Evolutionary conservation across 2,113 vertebrate species (phyloP).

Genomic region (Oncorhynchus clarkii): DNA sequence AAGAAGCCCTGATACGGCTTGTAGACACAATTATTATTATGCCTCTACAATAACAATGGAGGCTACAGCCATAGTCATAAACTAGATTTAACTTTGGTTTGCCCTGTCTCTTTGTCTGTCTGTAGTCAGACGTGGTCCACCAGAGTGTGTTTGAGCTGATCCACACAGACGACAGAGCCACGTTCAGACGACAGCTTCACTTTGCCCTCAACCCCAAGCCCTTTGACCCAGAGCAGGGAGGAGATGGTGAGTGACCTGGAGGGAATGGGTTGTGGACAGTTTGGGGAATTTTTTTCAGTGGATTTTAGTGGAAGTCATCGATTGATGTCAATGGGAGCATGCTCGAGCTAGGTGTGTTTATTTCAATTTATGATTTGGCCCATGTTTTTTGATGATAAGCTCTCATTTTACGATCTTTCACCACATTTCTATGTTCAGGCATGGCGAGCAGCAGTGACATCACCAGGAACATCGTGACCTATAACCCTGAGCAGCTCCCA

Average conservation of each 20-base stretch:
- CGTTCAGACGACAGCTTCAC: conserved; percentile 75
- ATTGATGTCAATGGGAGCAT: too few species aligned
- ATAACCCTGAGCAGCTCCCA: conserved; percentile 64
- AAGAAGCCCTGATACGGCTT: too few species aligned
- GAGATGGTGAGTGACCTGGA: conserved; percentile 38
- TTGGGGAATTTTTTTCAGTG: too few species aligned
- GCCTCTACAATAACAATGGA: too few species aligned
- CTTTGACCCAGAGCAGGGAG: background rate
- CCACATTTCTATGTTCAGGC: conserved; percentile 25
- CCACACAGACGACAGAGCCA: conserved; percentile 72
- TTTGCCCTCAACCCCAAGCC: conserved; percentile 65
- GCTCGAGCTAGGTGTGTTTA: too few species aligned
- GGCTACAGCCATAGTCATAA: background rate
- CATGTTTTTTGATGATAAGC: background rate
- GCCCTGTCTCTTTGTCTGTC: background rate
- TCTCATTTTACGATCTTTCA: background rate
- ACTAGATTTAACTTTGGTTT: background rate
- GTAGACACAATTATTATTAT: too few species aligned
- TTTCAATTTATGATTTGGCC: background rate
- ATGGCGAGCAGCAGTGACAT: conserved; percentile 14
- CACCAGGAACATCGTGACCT: conserved; percentile 28
- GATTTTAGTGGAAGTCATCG: too few species aligned
- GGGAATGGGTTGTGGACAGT: too few species aligned
- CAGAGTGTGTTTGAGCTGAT: conserved; percentile 78
- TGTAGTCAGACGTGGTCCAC: conserved; percentile 76